Percentiles rank a stretch among this genome's conserved stretches.
Conservation (phyloP, 2,797 vertebrate genomes). For the Alosa sapidissima region DNA sequence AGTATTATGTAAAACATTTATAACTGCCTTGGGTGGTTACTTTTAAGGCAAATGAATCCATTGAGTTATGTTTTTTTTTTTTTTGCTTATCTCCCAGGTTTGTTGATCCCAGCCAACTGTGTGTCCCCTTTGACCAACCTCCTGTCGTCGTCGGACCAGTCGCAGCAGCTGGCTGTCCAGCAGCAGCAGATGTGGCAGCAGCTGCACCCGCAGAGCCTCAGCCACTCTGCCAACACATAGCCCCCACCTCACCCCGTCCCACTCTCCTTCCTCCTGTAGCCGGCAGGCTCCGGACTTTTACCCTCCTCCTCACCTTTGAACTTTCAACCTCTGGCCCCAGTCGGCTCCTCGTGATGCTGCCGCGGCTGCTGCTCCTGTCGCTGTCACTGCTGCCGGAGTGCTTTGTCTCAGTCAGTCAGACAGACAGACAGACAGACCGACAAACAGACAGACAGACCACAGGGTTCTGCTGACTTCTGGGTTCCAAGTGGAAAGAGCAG, state of each 20-base stretch:
- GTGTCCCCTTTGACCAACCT: constrained; percentile 90
- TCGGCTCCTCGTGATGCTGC: not conserved
- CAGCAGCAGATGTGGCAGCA: constrained; percentile 98
- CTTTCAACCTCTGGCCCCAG: not conserved
- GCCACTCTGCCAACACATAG: constrained; percentile 83
- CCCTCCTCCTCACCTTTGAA: not conserved
- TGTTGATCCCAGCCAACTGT: constrained; percentile 98
- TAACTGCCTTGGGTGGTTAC: not conserved
- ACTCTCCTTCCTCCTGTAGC: constrained; percentile 25
- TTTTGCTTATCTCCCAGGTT: constrained; percentile 71
- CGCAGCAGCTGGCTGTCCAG: constrained; percentile 94
- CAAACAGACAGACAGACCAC: not conserved
- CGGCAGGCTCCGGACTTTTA: constrained; percentile 35
- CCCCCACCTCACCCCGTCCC: constrained; percentile 1
- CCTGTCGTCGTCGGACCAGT: constrained; percentile 95
- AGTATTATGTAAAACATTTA: no score
- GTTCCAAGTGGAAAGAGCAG: not conserved
- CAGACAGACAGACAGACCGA: not conserved
- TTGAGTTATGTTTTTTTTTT: not conserved
- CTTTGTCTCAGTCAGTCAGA: not conserved
- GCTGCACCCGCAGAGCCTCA: constrained; percentile 96
- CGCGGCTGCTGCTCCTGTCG: not conserved
- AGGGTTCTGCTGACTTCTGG: not conserved
- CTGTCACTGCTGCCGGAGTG: not conserved
- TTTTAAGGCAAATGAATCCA: no score